These are phyloP conservation scores for Arctocebus calabarensis DNA, from an alignment of 2,797 vertebrate species.

Conservation along the genomic window DNA sequence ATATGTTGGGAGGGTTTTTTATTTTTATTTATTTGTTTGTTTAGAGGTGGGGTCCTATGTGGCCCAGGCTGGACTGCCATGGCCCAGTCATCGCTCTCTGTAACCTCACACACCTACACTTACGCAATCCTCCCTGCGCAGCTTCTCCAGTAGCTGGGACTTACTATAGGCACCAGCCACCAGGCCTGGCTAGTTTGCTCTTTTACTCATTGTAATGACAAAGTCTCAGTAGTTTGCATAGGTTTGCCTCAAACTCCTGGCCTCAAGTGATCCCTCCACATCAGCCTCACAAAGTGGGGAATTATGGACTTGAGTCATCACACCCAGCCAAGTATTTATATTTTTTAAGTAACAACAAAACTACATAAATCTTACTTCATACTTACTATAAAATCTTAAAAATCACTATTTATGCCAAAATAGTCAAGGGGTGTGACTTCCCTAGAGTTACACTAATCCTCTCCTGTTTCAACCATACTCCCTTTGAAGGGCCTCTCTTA, in stretches of 20 bases:
- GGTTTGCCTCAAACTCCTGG: background rate
- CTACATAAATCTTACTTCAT: background rate
- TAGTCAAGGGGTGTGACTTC: background rate
- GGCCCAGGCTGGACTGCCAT: background rate
- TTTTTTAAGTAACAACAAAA: background rate
- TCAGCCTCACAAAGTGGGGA: background rate
- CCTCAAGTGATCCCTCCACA: background rate
- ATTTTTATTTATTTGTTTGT: no score
- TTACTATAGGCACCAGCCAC: background rate
- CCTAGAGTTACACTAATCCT: background rate
- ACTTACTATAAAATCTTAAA: conserved; percentile 16
- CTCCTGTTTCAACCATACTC: background rate
- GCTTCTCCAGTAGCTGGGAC: background rate
- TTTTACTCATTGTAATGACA: background rate
- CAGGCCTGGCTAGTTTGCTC: background rate
- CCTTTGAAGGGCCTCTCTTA: background rate
- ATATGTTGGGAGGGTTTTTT: no score
- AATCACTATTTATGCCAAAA: conserved; percentile 26
- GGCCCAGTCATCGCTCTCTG: background rate
- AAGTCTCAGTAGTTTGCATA: background rate
- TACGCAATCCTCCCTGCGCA: background rate
- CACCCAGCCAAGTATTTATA: background rate
- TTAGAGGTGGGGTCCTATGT: background rate
- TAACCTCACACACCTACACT: background rate
- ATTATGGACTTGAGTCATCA: background rate